Base-by-base conservation (phyloP, 2,797 vertebrate genomes). In the Acipenser ruthenus region DNA sequence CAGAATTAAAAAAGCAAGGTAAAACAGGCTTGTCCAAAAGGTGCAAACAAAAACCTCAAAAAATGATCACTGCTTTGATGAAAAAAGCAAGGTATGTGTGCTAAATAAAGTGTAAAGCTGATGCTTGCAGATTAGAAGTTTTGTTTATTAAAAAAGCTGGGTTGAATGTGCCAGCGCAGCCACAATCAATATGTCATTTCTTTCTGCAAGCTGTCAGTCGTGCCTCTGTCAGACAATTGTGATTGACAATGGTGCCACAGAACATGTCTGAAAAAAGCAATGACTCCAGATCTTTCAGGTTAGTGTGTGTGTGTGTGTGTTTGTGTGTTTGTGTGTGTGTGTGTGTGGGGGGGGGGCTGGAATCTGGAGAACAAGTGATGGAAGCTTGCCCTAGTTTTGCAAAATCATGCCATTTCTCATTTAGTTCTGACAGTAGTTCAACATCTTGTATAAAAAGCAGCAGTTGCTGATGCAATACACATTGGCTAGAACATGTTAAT, bases 401-500 rank as follows among this genome's bases (percentile, higher is more conserved):
- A 7, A 23, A 48, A 18, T 37, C 47, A 11, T n/a, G 18, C 69
- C 56, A 48, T 60, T 69, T 55, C 78, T 64, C 67, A 73, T 65
- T 68, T 71, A 70, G 65, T 79, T 80, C 68, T 77, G 80, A 75
- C 68, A 74, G 47, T 13, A 49, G 53, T 18, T 64, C 59, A 50
- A 60, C 10, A 58, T 37, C 49, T 6, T 9, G 37, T 49, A 11
- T 58, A 15, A 49, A 37, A 37, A 7, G 13, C 6, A 50, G 11
- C 11, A n/a, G 11, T 49, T 5, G 67, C 68, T 60, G 69, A 70
- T 69, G 75, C 60, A 73, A 77, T 79, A 74, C 69, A 65, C 69
- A 62, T 77, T 73, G 75, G 74, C 82, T 79, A 73, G 73, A 79
- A 73, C 69, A 72, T 67, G 74, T 75, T 74, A 82, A 80, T 84